Evolutionary conservation across 2,888 invertebrate species (phyloP).

Genomic region (Latrodectus hesperus): DNA sequence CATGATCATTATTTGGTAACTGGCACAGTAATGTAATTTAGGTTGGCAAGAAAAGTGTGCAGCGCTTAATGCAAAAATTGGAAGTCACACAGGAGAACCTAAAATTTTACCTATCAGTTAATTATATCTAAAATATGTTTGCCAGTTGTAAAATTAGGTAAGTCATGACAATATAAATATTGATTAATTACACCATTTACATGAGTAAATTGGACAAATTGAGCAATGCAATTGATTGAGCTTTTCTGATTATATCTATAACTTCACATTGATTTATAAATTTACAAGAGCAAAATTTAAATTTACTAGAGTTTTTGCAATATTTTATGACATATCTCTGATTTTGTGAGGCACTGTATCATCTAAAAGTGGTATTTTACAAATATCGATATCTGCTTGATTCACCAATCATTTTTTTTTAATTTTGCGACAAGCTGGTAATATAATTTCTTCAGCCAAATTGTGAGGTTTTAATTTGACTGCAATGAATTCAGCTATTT

Average conservation of each 20-base stretch:
- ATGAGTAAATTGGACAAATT: neutral
- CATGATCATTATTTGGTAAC: no score
- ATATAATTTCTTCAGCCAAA: slow-evolving; percentile 30
- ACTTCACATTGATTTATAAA: neutral
- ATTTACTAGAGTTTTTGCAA: slow-evolving; percentile 11
- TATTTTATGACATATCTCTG: slow-evolving; percentile 1
- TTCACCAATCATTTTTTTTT: slow-evolving; percentile 11
- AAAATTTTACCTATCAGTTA: neutral
- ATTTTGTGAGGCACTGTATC: neutral
- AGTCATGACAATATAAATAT: neutral
- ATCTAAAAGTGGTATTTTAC: neutral
- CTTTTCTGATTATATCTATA: slow-evolving; percentile 12
- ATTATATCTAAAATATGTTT: neutral
- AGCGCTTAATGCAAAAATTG: no score
- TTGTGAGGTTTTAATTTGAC: slow-evolving; percentile 4
- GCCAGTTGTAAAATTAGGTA: neutral
- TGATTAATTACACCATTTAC: neutral
- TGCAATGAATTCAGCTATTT: slow-evolving; percentile 11
- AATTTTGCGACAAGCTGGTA: slow-evolving; percentile 10
- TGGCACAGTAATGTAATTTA: no score
- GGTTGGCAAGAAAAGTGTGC: no score
- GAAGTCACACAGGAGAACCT: no score
- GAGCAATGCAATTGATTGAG: slow-evolving; percentile 8
- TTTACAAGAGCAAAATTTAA: neutral
- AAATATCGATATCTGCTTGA: neutral